Evolutionary conservation across 2,797 vertebrate species (phyloP).

Genomic region (Arctocebus calabarensis): DNA sequence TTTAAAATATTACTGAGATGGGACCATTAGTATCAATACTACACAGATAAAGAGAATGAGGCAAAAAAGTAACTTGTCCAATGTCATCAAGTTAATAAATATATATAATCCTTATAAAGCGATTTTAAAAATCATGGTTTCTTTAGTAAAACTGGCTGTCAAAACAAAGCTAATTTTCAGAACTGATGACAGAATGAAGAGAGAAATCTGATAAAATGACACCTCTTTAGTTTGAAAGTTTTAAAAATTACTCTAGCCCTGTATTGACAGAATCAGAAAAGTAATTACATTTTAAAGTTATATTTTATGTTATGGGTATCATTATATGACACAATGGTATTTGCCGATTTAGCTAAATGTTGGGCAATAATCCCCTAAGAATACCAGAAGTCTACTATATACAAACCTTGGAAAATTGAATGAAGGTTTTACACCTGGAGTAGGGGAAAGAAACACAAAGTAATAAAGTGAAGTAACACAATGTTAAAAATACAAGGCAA

Average conservation of each 20-base stretch:
- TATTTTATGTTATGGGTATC: neutral
- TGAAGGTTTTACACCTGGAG: neutral
- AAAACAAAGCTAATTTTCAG: slow-evolving; percentile 52
- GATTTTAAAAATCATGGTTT: neutral
- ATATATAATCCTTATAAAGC: neutral
- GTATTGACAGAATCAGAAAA: neutral
- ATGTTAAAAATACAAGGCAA: neutral
- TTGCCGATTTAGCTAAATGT: neutral
- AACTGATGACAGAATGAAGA: neutral
- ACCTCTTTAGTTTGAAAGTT: slow-evolving; percentile 28
- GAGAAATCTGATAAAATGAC: neutral
- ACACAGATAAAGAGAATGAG: neutral
- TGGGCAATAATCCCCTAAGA: neutral
- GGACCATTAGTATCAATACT: neutral
- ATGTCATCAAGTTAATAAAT: neutral
- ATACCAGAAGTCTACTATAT: neutral
- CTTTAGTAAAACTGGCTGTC: neutral
- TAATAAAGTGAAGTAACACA: neutral
- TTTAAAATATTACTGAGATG: neutral
- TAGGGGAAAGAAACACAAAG: neutral
- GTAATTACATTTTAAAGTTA: slow-evolving; percentile 11
- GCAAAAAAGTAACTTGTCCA: neutral
- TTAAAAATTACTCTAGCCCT: neutral
- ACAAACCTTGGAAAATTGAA: neutral
- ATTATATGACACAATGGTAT: neutral